These are phyloP conservation scores for Ceryle rudis DNA, from an alignment of 2,797 vertebrate genomes.

Conservation along the genomic window DNA sequence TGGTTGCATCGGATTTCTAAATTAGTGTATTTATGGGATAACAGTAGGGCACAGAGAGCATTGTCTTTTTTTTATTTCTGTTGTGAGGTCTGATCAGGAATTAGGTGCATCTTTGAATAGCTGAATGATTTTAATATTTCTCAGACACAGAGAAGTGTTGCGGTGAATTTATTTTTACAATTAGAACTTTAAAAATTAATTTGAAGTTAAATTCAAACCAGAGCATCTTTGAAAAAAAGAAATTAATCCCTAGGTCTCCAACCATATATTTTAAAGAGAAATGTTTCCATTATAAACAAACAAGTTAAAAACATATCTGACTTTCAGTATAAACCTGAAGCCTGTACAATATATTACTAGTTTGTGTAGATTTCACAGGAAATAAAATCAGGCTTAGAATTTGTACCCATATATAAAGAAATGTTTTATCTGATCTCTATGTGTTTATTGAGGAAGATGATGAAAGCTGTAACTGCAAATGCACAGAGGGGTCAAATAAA, in stretches of 20 bases:
- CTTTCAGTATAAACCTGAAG: not conserved
- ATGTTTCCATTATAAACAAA: constrained; percentile 23
- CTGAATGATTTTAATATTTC: not conserved
- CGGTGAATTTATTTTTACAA: constrained; percentile 8
- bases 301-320: not conserved
- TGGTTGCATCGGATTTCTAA: not conserved
- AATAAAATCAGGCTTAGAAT: not conserved
- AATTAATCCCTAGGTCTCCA: not conserved
- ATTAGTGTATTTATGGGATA: not conserved
- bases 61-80: not conserved
- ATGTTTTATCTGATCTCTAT: not conserved
- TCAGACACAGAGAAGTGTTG: not conserved
- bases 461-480: not conserved
- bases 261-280: not conserved
- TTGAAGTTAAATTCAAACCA: constrained; percentile 24
- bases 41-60: not conserved
- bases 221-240: not conserved
- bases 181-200: not conserved
- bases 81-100: not conserved
- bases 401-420: not conserved
- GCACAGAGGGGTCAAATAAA: not conserved
- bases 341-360: not conserved
- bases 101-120: constrained; percentile 1
- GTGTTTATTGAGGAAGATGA: not conserved
- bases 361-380: not conserved